Evolutionary conservation across 2,888 invertebrate genomes (phyloP), one percentile per base, ranked within the genome.

Genomic region (Cotesia congregata): DNA sequence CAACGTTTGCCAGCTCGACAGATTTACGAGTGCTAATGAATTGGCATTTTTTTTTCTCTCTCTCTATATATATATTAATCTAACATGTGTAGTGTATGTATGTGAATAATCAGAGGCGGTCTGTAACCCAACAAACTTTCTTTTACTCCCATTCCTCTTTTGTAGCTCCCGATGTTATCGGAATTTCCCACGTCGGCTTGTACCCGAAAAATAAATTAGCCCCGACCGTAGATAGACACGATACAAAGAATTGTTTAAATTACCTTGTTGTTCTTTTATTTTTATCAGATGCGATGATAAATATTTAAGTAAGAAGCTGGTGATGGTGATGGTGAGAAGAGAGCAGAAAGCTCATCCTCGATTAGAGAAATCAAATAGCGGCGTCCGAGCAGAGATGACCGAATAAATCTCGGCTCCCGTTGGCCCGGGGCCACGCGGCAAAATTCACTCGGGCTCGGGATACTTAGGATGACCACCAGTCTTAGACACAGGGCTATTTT

Each of bases 351-450:
- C 71, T 74, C 50, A 12, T 50, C 50, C 9, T 50, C 67, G 73
- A 75, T 75, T 73, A 79, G 73, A 75, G 77, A 30, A 76, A 77
- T 73, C 78, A 80, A 82, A 82, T 80, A 78, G 73, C 74, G 78
- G 80, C 80, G 78, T 78, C 79, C 77, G 76, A 81, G 78, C 78
- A 72, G 75, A 83, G 84, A 81, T 81, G 85, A 80, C 87, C 85
- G 88, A 87, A 88, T 88, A 88, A 88, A 88, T 88, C 88, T 88
- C 84, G 82, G 89, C 89, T 89, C 89, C 89, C 89, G 89, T 86
- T 84, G 86, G 85, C 85, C 84, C 80, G 79, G 78, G 85, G 84
- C 81, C 67, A 80, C 62, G 77, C 75, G 75, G 78, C 79, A 78
- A 75, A 75, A 60, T n/a, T 74, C 64, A 74, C 71, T 71, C 72